Evolutionary conservation across 2,113 vertebrate genomes (phyloP).

Genomic region (Progne subis): DNA sequence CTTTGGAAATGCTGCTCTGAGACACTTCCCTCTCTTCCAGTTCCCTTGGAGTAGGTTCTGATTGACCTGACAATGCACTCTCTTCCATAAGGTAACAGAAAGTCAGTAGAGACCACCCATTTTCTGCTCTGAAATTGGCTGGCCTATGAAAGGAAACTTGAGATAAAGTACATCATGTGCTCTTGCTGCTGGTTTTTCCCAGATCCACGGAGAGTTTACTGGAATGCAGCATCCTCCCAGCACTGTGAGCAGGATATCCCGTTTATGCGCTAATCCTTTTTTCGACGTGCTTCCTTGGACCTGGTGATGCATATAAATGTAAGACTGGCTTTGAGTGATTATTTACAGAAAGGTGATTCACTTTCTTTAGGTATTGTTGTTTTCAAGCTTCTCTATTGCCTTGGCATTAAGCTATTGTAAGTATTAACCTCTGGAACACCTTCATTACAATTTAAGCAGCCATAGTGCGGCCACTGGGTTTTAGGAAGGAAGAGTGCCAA

Average conservation of each 20-base stretch:
- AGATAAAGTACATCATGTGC: neutral
- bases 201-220: neutral
- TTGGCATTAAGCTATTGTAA: neutral
- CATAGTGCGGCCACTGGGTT: neutral
- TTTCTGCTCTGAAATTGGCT: neutral
- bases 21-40: neutral
- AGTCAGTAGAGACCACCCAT: neutral
- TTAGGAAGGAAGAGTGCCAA: neutral
- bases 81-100: neutral
- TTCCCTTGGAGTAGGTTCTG: neutral
- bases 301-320: fast-evolving
- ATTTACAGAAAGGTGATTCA: neutral
- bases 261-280: neutral
- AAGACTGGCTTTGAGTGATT: neutral
- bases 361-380: neutral
- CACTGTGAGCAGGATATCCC: neutral
- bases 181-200: neutral
- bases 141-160: neutral
- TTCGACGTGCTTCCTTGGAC: neutral
- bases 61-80: neutral
- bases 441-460: neutral
- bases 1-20: neutral
- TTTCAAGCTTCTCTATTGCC: neutral
- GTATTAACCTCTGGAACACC: neutral
- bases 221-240: neutral